Evolutionary conservation across 2,888 invertebrate genomes (phyloP).

Genomic region (Cephus sareptanus): DNA sequence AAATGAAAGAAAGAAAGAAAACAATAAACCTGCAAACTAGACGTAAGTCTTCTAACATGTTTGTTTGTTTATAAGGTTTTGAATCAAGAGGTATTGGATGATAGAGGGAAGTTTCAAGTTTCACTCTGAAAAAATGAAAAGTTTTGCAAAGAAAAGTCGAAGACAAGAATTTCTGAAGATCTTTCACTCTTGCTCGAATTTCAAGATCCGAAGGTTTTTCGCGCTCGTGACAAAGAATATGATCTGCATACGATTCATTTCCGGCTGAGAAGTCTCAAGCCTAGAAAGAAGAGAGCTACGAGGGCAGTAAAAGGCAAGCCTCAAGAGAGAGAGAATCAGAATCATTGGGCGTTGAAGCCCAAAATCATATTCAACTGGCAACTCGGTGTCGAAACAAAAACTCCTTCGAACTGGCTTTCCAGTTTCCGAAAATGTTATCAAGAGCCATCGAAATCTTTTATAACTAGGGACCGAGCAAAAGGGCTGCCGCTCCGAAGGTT

Average conservation of each 20-base stretch:
- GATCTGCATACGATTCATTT: slow-evolving; percentile 62
- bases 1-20: slow-evolving; percentile 39
- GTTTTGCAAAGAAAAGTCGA: slow-evolving; percentile 60
- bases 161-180: slow-evolving; percentile 63
- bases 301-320: slow-evolving; percentile 51
- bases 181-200: slow-evolving; percentile 60
- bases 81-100: slow-evolving; percentile 87
- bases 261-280: slow-evolving; percentile 58
- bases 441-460: slow-evolving; percentile 49
- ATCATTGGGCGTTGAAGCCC: slow-evolving; percentile 51
- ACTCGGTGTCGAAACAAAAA: slow-evolving; percentile 45
- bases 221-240: slow-evolving; percentile 66
- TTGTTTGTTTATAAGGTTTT: slow-evolving; percentile 87
- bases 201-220: slow-evolving; percentile 60
- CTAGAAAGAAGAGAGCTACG: slow-evolving; percentile 47
- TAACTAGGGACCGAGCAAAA: slow-evolving; percentile 46
- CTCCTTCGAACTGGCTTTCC: background rate
- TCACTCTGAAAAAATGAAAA: slow-evolving; percentile 62
- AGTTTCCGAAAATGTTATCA: slow-evolving; percentile 45
- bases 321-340: slow-evolving; percentile 49
- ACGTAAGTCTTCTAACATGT: slow-evolving; percentile 66
- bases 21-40: slow-evolving; percentile 43
- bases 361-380: slow-evolving; percentile 40
- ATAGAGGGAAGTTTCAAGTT: slow-evolving; percentile 68
- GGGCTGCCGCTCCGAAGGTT: slow-evolving; percentile 45